These are phyloP conservation scores for Tipula vernalis DNA, from an alignment of 2,888 invertebrate species.

Conservation along the genomic window DNA sequence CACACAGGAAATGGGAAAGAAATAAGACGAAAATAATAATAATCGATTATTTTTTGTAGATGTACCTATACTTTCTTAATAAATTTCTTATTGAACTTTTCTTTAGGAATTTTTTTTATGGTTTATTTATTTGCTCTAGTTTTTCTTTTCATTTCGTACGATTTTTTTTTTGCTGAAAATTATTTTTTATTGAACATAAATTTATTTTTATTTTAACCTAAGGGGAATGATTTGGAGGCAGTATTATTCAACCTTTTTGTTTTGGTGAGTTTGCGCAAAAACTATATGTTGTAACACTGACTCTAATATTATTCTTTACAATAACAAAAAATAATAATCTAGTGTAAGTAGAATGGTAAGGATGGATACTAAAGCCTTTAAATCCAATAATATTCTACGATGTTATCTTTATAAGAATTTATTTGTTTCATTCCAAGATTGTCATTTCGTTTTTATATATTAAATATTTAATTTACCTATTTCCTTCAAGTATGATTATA, in stretches of 20 bases:
- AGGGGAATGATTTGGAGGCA: background rate
- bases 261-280: background rate
- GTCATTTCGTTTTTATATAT: background rate
- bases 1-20: background rate
- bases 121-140: background rate
- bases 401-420: background rate
- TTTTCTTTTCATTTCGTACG: background rate
- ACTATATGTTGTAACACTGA: background rate
- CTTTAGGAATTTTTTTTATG: background rate
- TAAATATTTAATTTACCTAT: background rate
- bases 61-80: background rate
- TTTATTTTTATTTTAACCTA: background rate
- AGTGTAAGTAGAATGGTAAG: background rate
- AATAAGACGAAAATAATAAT: background rate
- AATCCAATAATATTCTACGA: background rate
- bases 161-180: background rate
- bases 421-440: background rate
- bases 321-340: background rate
- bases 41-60: background rate
- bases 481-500: too few relatives aligned
- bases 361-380: background rate
- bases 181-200: background rate
- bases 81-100: background rate
- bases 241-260: background rate
- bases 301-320: background rate